A percentile compares a stretch with the other conserved stretches of the same genome.
Evolutionary conservation across 2,888 invertebrate genomes (phyloP).

Genomic region (Drymonia ruficornis): DNA sequence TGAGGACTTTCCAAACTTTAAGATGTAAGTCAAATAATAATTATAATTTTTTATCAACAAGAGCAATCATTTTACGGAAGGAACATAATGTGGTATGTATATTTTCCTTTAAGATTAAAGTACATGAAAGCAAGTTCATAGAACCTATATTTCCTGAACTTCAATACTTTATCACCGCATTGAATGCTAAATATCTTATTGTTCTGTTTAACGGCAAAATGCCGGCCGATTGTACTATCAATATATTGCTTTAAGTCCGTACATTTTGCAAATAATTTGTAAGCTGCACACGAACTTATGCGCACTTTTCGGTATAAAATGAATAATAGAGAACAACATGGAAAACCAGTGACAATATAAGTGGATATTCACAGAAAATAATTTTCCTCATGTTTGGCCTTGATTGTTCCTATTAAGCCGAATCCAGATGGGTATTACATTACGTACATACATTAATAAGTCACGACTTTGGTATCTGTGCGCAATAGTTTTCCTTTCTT

Average conservation of each 20-base stretch:
- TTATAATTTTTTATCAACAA: too few relatives aligned
- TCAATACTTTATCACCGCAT: constrained; percentile 35
- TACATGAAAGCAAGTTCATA: constrained; percentile 3
- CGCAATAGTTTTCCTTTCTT: too few relatives aligned
- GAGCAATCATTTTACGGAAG: too few relatives aligned
- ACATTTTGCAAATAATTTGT: neutral
- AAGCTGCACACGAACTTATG: neutral
- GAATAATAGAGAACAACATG: neutral
- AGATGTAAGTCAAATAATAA: too few relatives aligned
- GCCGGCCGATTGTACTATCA: constrained; percentile 4
- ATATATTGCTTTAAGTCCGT: neutral
- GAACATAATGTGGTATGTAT: too few relatives aligned
- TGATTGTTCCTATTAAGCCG: too few relatives aligned
- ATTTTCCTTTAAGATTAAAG: too few relatives aligned
- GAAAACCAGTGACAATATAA: neutral
- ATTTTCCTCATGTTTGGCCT: neutral
- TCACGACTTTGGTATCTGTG: too few relatives aligned
- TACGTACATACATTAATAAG: too few relatives aligned
- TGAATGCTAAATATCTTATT: constrained; percentile 39
- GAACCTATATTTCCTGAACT: constrained; percentile 35
- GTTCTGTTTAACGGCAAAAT: constrained; percentile 29
- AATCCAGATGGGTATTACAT: too few relatives aligned
- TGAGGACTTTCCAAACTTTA: too few relatives aligned
- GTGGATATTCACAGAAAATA: neutral
- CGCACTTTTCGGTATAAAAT: neutral